phyloP scores from a whole-genome alignment of 2,113 vertebrate genomes.

The Carassius gibelio region DNA sequence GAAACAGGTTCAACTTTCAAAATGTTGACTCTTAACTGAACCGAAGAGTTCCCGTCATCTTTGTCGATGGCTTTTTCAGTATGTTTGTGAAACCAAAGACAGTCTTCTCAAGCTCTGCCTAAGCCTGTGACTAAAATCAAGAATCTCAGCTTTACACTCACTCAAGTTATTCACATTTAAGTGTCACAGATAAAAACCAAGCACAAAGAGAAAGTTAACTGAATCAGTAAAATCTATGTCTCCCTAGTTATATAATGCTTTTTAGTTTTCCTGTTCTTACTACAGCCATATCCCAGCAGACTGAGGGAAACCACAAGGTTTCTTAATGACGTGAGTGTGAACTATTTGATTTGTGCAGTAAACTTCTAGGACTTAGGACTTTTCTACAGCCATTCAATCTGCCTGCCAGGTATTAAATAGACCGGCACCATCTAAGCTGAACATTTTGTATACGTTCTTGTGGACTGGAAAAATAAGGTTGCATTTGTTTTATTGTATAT shows the following conservation, averaged over 20 bases:
- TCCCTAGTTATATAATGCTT: no score
- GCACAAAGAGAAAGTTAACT: neutral
- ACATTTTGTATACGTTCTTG: neutral
- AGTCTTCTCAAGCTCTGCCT: neutral
- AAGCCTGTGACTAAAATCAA: neutral
- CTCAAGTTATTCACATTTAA: no score
- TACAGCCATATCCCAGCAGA: neutral
- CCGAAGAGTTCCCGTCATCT: no score
- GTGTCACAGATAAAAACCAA: neutral
- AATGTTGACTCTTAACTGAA: no score
- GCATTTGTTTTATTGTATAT: neutral
- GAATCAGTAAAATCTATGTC: no score
- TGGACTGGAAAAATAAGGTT: neutral
- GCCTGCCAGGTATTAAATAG: neutral
- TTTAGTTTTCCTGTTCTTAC: neutral
- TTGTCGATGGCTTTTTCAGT: no score
- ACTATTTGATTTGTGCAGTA: neutral
- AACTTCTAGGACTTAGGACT: neutral
- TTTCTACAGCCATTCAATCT: neutral
- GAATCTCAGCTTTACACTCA: neutral
- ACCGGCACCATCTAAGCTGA: neutral
- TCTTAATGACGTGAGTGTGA: neutral
- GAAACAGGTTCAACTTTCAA: no score
- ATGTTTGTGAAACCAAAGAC: no score
- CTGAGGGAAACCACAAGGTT: neutral